A percentile compares a stretch with the other conserved stretches of the same genome.
phyloP scores from a whole-genome alignment of 1,140 invertebrate species.

The Lepidurus arcticus region DNA sequence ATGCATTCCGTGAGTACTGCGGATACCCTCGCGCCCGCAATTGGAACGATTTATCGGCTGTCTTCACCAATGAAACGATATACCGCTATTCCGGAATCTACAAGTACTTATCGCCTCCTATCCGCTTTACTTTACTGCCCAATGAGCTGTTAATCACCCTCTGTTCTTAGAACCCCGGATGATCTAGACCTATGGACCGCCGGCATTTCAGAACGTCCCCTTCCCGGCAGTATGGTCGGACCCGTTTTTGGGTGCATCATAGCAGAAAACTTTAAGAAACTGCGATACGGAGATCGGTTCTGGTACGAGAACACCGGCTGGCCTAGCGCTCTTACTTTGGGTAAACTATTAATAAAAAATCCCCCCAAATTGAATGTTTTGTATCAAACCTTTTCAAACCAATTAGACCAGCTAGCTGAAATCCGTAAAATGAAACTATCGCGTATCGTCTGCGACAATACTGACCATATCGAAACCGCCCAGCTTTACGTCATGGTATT shows the following conservation, averaged over 20 bases:
- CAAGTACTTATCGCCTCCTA: conserved; percentile 33
- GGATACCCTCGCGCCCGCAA: conserved; percentile 41
- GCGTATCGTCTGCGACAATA: conserved; percentile 90
- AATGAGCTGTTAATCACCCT: background rate
- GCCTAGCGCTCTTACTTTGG: conserved; percentile 41
- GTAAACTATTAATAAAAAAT: conserved; percentile 35
- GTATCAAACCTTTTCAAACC: background rate
- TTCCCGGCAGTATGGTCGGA: conserved; percentile 48
- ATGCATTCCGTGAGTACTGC: conserved; percentile 47
- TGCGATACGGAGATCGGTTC: conserved; percentile 55
- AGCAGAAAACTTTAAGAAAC: conserved; percentile 50
- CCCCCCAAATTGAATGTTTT: background rate
- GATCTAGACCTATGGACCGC: conserved; percentile 50
- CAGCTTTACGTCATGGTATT: conserved; percentile 90
- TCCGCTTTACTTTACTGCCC: background rate
- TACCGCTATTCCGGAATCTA: conserved; percentile 39
- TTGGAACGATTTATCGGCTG: conserved; percentile 39
- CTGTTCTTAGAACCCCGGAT: conserved; percentile 42
- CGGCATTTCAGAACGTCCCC: conserved; percentile 47
- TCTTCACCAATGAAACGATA: conserved; percentile 41
- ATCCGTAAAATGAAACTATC: conserved; percentile 79
- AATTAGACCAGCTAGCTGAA: conserved; percentile 78
- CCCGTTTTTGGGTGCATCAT: conserved; percentile 55
- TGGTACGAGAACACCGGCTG: conserved; percentile 52
- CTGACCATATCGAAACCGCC: conserved; percentile 82